These are phyloP conservation scores for Pectinophora gossypiella DNA, from an alignment of 1,140 invertebrate species.

Conservation along the genomic window DNA sequence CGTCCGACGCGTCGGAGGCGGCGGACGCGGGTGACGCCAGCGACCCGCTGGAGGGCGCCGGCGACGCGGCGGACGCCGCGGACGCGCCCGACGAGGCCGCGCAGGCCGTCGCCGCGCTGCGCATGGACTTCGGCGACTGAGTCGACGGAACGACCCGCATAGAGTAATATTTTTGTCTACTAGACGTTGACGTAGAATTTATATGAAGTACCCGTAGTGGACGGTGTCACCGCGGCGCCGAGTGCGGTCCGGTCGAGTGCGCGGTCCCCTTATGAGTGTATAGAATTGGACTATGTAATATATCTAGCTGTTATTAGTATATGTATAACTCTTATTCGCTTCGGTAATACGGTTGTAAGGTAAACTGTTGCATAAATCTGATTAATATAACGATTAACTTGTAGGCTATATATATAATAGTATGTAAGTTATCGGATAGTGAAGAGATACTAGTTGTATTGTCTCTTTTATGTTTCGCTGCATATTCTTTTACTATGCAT, in stretches of 20 bases:
- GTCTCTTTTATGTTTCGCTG: conserved; percentile 10
- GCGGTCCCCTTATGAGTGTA: conserved; percentile 5
- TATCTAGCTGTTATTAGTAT: conserved; percentile 45
- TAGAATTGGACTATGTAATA: conserved; percentile 34
- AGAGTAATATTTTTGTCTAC: conserved; percentile 3
- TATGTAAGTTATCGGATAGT: conserved; percentile 36
- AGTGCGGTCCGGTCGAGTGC: neutral
- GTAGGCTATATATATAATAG: conserved; percentile 35
- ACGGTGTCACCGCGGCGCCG: neutral
- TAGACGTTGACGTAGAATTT: neutral
- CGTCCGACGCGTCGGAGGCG: conserved; percentile 13
- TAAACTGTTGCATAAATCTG: conserved; percentile 63
- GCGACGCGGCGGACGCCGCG: conserved; percentile 1
- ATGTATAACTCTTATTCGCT: conserved; percentile 45
- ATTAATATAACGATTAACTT: conserved; percentile 56
- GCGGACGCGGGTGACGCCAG: conserved; percentile 20
- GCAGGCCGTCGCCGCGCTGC: conserved; percentile 11
- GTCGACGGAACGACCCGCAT: neutral
- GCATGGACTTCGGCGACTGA: conserved; percentile 3
- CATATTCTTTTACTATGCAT: conserved; percentile 18
- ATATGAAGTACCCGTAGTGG: neutral
- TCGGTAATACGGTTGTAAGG: conserved; percentile 53
- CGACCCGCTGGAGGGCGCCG: conserved; percentile 3
- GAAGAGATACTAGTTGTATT: conserved; percentile 25
- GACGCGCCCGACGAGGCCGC: conserved; percentile 15